Percentiles rank a stretch among this genome's conserved stretches.
phyloP scores from a whole-genome alignment of 2,797 vertebrate genomes.

The Melanotaenia parkinsoni region DNA sequence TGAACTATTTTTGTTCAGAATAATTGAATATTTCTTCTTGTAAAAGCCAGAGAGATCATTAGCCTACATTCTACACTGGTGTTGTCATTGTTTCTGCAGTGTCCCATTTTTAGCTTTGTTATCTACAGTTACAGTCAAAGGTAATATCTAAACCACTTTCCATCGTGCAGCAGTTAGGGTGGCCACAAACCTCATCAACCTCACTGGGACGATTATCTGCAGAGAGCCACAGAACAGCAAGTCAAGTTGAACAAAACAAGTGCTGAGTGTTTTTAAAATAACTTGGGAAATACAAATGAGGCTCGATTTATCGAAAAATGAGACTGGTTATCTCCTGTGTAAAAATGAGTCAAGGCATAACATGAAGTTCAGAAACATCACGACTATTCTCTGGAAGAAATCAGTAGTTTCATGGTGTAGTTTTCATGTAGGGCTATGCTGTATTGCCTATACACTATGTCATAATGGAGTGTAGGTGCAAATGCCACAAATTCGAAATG shows the following conservation, averaged over 20 bases:
- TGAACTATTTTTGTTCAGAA: constrained; percentile 82
- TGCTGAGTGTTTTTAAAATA: constrained; percentile 17
- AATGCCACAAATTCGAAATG: no score
- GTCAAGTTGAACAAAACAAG: constrained; percentile 40
- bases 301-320: constrained; percentile 24
- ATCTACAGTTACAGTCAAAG: constrained; percentile 63
- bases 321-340: neutral
- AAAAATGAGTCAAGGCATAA: constrained; percentile 11
- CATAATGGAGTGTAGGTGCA: no score
- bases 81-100: constrained; percentile 75
- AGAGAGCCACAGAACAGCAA: constrained; percentile 37
- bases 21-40: constrained; percentile 80
- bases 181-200: constrained; percentile 35
- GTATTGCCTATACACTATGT: no score
- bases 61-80: constrained; percentile 78
- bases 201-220: constrained; percentile 51
- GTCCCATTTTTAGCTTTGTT: constrained; percentile 72
- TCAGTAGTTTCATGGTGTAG: neutral
- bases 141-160: constrained; percentile 52
- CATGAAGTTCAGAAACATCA: constrained; percentile 12
- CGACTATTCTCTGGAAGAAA: constrained; percentile 13
- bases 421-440: no score
- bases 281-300: constrained; percentile 28
- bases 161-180: constrained; percentile 39
- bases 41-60: constrained; percentile 78